These are phyloP conservation scores for Nemotelus pantherinus DNA, from an alignment of 2,888 invertebrate species.

Conservation along the genomic window DNA sequence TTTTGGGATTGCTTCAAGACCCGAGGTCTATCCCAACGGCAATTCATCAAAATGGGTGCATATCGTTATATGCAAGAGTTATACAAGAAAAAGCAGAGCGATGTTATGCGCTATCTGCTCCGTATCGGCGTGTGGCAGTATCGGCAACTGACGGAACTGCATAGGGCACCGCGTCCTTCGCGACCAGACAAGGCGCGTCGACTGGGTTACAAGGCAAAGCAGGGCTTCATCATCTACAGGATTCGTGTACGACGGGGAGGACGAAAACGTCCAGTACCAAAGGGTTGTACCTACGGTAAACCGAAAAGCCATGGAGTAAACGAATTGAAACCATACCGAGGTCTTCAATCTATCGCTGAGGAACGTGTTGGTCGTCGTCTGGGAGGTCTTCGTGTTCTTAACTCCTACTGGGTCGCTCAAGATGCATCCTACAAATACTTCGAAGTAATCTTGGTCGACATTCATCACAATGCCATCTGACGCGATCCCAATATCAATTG, in stretches of 20 bases:
- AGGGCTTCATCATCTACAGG: constrained; percentile 97
- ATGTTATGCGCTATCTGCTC: constrained; percentile 96
- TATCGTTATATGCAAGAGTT: constrained; percentile 99
- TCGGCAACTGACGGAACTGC: constrained; percentile 94
- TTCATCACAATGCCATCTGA: constrained; percentile 77
- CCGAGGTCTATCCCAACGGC: constrained; percentile 67
- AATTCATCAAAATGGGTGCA: constrained; percentile 86
- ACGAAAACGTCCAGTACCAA: constrained; percentile 97
- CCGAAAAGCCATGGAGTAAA: constrained; percentile 99
- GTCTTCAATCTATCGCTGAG: constrained; percentile 96
- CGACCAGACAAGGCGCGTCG: constrained; percentile 98
- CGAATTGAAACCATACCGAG: constrained; percentile 94
- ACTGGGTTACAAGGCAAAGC: constrained; percentile 96
- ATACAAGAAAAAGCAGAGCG: constrained; percentile 99
- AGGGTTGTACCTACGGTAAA: constrained; percentile 98
- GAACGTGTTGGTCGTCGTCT: constrained; percentile 97
- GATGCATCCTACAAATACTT: constrained; percentile 99
- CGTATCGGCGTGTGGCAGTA: constrained; percentile 99
- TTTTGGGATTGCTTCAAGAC: constrained; percentile 37
- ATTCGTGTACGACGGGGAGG: constrained; percentile 98
- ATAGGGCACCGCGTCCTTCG: constrained; percentile 93
- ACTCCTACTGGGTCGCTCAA: constrained; percentile 99
- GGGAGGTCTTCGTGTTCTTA: constrained; percentile 93
- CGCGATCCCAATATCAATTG: constrained; percentile 97
- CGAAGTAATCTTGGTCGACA: constrained; percentile 92